Evolutionary conservation across 2,888 invertebrate species (phyloP), one percentile per base, ranked within the genome.

Genomic region (Drosophila limbata): DNA sequence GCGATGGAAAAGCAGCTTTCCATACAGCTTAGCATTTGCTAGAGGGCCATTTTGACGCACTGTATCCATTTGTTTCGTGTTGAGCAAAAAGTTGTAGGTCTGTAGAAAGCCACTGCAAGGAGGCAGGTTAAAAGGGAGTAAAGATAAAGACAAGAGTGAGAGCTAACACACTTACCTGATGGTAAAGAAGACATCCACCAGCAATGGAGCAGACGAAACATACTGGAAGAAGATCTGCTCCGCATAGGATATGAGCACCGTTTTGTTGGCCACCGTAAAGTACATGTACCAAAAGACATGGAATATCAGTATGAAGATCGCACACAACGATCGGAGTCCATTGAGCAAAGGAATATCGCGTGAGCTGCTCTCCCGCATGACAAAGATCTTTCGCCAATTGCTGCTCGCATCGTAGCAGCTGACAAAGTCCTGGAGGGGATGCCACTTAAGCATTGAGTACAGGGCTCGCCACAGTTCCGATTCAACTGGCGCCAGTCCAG

Each of bases 251-350:
- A 93, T 79, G 11, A 93, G 72, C 55, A 90, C 90, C 0, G 91
- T 84, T 69, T 92, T 92, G 79, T 93, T 93, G 64, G 92, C 88
- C 1, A 92, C 91, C 0, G 92, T 91, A 15, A 91, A 93, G 72
- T 92, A 92, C 91, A 92, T 92, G 69, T 86, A 93, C 93, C 93
- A 93, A 15, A 90, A 67, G 10, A 93, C 90, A 76, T 93, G 93
- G 52, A 93, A 93, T 0, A 91, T 56, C 45, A 93, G 80, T 52
- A 93, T 91, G 88, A 91, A 91, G 11, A 92, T 69, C 48, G 92
- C 92, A 11, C 91, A 91, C 4, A 93, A 79, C 0, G 92, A 92
- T 39, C 93, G 88, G 3, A 93, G 64, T 2, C 93, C 93, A 82
- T 93, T 92, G 39, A 93, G 90, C 6, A 92, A 78, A 0, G 92